These are phyloP conservation scores for Tineola bisselliella DNA, from an alignment of 2,888 invertebrate species.

Conservation along the genomic window DNA sequence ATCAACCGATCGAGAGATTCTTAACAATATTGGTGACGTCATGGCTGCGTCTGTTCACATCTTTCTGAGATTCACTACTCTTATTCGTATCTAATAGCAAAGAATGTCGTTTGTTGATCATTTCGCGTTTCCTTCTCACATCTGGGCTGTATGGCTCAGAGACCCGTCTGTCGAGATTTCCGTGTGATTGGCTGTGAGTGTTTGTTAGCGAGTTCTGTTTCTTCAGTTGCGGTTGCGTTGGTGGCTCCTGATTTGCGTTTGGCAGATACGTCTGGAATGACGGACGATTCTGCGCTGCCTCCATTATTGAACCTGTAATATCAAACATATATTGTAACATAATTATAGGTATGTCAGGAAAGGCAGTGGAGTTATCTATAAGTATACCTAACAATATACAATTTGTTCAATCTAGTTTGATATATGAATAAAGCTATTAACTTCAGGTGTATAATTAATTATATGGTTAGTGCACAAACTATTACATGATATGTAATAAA, in stretches of 20 bases:
- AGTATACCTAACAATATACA: too few relatives aligned
- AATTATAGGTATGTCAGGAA: too few relatives aligned
- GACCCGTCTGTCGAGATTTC: conserved; percentile 39
- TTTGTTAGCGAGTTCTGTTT: conserved; percentile 32
- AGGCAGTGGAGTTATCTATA: too few relatives aligned
- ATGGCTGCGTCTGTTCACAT: conserved; percentile 51
- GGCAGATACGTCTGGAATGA: conserved; percentile 63
- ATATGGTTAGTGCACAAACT: too few relatives aligned
- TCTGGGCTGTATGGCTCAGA: conserved; percentile 56
- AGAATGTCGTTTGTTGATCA: conserved; percentile 51
- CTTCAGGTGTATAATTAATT: too few relatives aligned
- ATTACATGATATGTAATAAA: too few relatives aligned
- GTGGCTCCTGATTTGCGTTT: conserved; percentile 35
- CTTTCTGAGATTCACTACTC: conserved; percentile 26
- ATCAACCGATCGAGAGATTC: conserved; percentile 60
- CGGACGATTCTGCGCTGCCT: conserved; percentile 73
- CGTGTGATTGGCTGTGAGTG: conserved; percentile 24
- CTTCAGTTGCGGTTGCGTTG: conserved; percentile 19
- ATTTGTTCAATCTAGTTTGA: too few relatives aligned
- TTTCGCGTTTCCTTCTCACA: conserved; percentile 49
- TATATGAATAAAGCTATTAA: too few relatives aligned
- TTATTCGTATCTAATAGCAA: conserved; percentile 54
- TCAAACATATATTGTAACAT: too few relatives aligned
- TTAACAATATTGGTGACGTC: conserved; percentile 44
- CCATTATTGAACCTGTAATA: conserved; percentile 71